These are phyloP conservation scores for Apodemia zela DNA, from an alignment of 2,888 invertebrate genomes.

Conservation along the genomic window DNA sequence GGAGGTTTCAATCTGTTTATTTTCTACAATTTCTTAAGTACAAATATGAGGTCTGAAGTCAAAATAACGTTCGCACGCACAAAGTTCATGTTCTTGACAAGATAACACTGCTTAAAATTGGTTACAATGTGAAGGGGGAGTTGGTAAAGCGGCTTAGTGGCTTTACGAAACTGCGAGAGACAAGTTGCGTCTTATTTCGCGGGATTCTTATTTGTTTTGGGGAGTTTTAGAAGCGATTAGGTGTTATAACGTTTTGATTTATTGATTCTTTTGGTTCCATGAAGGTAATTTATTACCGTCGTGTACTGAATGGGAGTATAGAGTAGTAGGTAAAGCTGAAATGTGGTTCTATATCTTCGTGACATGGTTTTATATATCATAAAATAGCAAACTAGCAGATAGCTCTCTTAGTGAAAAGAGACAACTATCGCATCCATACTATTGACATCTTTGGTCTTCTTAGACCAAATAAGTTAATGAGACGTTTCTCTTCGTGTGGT, in stretches of 20 bases:
- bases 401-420: too few relatives aligned
- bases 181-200: slow-evolving; percentile 33
- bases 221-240: slow-evolving; percentile 5
- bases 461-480: too few relatives aligned
- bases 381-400: too few relatives aligned
- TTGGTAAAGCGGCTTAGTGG: slow-evolving; percentile 60
- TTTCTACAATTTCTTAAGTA: neutral
- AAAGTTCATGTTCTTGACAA: slow-evolving; percentile 9
- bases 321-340: too few relatives aligned
- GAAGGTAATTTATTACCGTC: neutral
- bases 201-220: slow-evolving; percentile 4
- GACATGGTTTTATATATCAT: too few relatives aligned
- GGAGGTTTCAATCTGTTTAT: too few relatives aligned
- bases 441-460: too few relatives aligned
- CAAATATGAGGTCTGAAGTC: neutral
- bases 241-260: slow-evolving; percentile 3
- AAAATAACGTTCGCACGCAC: neutral
- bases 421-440: too few relatives aligned
- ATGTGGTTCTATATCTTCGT: too few relatives aligned
- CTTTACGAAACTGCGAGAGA: slow-evolving; percentile 40
- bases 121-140: slow-evolving; percentile 10
- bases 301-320: too few relatives aligned
- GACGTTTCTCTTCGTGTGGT: too few relatives aligned
- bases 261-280: neutral
- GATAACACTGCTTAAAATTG: slow-evolving; percentile 16